phyloP scores from a whole-genome alignment of 2,888 invertebrate genomes.

The Hydrotaea diabolus region DNA sequence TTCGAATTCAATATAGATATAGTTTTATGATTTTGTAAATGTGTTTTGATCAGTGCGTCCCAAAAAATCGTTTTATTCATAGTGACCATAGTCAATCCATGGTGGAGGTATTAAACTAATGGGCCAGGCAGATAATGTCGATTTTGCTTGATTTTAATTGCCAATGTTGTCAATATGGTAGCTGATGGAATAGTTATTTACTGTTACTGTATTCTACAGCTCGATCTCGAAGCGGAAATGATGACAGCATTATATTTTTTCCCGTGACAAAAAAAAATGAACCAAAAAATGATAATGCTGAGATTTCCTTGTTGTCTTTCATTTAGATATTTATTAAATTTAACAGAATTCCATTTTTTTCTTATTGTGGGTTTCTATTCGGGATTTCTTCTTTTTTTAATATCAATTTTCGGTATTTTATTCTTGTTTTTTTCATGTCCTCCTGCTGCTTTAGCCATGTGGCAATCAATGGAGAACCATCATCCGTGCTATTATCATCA shows the following conservation, averaged over 20 bases:
- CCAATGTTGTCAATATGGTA: slow-evolving; percentile 14
- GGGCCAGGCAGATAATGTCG: no score
- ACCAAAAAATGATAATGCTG: not conserved
- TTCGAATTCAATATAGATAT: no score
- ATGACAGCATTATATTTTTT: not conserved
- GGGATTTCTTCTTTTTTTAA: slow-evolving; percentile 14
- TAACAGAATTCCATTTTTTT: not conserved
- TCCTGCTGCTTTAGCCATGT: slow-evolving; percentile 48
- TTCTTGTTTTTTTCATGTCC: slow-evolving; percentile 19
- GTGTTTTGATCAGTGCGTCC: no score
- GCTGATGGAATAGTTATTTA: no score
- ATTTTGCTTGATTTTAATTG: not conserved
- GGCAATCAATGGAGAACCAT: slow-evolving; percentile 47
- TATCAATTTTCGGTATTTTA: not conserved
- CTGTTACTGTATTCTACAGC: not conserved
- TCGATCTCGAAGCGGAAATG: not conserved
- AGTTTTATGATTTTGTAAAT: no score
- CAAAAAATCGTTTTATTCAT: no score
- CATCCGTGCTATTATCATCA: not conserved
- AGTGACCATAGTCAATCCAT: no score
- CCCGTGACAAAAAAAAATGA: not conserved
- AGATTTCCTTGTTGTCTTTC: not conserved
- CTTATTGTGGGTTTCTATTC: not conserved
- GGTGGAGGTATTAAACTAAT: no score
- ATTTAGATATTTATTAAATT: not conserved